phyloP scores from a whole-genome alignment of 2,113 vertebrate species.

The Aspidoscelis tigris region DNA sequence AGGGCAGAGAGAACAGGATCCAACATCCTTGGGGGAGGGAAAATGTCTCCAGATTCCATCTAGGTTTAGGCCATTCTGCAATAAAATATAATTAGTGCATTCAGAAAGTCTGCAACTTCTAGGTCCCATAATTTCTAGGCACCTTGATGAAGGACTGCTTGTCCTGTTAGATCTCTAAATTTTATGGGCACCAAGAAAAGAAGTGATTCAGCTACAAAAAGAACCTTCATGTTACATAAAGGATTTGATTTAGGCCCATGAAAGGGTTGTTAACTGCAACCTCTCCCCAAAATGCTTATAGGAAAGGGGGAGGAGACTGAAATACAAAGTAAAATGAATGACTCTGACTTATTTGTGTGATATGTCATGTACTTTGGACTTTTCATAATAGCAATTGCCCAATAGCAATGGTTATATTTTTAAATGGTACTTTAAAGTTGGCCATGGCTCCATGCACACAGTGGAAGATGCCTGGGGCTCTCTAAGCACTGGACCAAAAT shows the following conservation, averaged over 20 bases:
- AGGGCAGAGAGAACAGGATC: rapidly evolving
- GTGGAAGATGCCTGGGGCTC: no score
- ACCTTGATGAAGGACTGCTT: background rate
- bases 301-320: background rate
- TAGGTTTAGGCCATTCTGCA: slow-evolving; percentile 2
- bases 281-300: background rate
- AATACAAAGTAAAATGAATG: background rate
- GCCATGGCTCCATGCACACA: no score
- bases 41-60: slow-evolving; percentile 33
- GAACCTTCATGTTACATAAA: background rate
- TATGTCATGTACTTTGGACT: background rate
- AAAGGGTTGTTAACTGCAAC: slow-evolving; percentile 12
- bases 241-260: slow-evolving; percentile 31
- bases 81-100: background rate
- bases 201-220: slow-evolving; percentile 22
- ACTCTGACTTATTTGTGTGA: background rate
- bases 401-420: no score
- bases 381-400: no score
- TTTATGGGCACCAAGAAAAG: background rate
- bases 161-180: background rate
- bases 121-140: slow-evolving; percentile 22
- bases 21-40: background rate
- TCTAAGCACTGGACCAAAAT: no score
- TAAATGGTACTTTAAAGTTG: no score
- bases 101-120: slow-evolving; percentile 30